Evolutionary conservation across 2,888 invertebrate species (phyloP).

Genomic region (Lycophotia porphyrea): DNA sequence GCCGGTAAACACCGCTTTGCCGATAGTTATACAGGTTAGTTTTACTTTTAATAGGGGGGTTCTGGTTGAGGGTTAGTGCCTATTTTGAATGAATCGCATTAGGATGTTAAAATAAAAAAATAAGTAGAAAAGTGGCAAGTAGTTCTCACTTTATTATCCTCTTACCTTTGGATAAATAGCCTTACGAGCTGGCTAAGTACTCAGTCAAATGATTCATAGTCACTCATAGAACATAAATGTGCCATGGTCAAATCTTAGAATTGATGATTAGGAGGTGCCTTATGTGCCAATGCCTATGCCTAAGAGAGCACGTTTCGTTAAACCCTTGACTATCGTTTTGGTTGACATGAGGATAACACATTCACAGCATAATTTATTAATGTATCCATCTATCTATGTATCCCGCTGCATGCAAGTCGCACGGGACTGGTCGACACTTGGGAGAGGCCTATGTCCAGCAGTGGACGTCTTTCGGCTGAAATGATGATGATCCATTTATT

Average conservation of each 20-base stretch:
- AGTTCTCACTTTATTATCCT: not conserved
- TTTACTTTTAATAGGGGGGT: slow-evolving; percentile 61
- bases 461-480: too few relatives aligned
- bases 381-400: too few relatives aligned
- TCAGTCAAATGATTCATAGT: not conserved
- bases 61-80: slow-evolving; percentile 12
- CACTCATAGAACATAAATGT: not conserved
- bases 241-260: not conserved
- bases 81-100: not conserved
- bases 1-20: slow-evolving; percentile 72
- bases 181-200: not conserved
- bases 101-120: too few relatives aligned
- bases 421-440: too few relatives aligned
- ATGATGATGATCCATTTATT: too few relatives aligned
- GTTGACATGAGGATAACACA: slow-evolving; percentile 26
- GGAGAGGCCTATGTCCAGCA: too few relatives aligned
- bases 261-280: not conserved
- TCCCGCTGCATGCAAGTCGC: too few relatives aligned
- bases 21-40: slow-evolving; percentile 66
- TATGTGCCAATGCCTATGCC: not conserved
- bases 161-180: not conserved
- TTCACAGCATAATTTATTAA: slow-evolving; percentile 1
- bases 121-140: too few relatives aligned
- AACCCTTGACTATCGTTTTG: not conserved
- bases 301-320: not conserved